Conservation (phyloP, 2,797 vertebrate genomes). For the Spinus pinus region DNA sequence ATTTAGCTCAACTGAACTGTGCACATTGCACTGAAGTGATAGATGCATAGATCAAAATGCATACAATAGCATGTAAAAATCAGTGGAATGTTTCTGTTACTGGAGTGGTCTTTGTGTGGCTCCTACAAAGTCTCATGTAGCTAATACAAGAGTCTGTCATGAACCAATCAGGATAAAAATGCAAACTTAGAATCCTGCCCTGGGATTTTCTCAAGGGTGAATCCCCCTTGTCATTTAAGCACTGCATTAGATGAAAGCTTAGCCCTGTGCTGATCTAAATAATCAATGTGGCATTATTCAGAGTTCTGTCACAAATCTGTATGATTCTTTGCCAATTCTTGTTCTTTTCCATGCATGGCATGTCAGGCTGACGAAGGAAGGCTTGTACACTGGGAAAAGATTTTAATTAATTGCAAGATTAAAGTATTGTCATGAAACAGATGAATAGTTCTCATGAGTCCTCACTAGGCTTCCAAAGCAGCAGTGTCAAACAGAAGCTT, state of each 20-base stretch:
- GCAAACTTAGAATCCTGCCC: not conserved
- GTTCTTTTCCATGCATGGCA: slow-evolving; percentile 6
- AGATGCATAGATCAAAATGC: not conserved
- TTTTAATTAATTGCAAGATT: slow-evolving; percentile 73
- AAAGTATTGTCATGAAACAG: slow-evolving; percentile 71
- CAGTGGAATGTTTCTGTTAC: not conserved
- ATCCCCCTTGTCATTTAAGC: slow-evolving; percentile 14
- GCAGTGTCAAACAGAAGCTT: slow-evolving; percentile 47
- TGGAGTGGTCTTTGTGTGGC: not conserved
- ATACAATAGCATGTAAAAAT: not conserved
- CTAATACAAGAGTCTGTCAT: not conserved
- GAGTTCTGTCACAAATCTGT: slow-evolving; percentile 40
- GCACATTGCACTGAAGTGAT: not conserved
- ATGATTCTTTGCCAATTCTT: slow-evolving; percentile 25
- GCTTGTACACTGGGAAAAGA: slow-evolving; percentile 47
- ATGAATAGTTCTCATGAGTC: slow-evolving; percentile 60
- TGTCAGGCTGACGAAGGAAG: slow-evolving; percentile 54
- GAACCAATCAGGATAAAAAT: not conserved
- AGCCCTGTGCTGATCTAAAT: slow-evolving; percentile 13
- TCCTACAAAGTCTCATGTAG: not conserved
- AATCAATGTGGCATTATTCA: not conserved
- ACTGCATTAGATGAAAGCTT: slow-evolving; percentile 7
- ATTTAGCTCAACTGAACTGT: not conserved
- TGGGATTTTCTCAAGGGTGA: not conserved
- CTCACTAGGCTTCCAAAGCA: slow-evolving; percentile 46